phyloP scores from a whole-genome alignment of 2,888 invertebrate species.

The Drosophila meridiana region DNA sequence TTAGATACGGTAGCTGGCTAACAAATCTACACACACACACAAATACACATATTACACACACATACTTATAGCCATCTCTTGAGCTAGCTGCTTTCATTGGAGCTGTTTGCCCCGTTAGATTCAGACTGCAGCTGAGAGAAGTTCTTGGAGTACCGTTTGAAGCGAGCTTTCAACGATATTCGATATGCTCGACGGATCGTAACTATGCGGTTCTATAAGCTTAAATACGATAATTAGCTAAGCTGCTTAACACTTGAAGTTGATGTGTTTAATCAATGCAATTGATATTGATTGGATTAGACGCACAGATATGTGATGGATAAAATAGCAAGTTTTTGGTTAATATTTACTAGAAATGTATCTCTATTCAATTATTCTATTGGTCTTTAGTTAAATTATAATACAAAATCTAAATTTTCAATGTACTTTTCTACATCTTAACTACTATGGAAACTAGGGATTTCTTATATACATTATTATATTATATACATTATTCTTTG shows the following conservation, averaged over 20 bases:
- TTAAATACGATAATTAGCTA: neutral
- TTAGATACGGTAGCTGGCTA: slow-evolving; percentile 64
- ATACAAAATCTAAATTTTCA: neutral
- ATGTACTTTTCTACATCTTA: too few relatives aligned
- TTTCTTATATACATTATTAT: too few relatives aligned
- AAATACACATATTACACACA: neutral
- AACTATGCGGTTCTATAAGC: neutral
- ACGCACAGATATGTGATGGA: neutral
- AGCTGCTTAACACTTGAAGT: slow-evolving; percentile 1
- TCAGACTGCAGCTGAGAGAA: neutral
- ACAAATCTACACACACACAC: slow-evolving; percentile 10
- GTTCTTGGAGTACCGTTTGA: slow-evolving; percentile 23
- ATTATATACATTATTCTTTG: too few relatives aligned
- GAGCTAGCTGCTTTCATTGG: slow-evolving; percentile 35
- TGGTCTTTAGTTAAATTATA: neutral
- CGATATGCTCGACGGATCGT: neutral
- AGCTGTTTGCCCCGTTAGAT: slow-evolving; percentile 28
- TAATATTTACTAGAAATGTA: neutral
- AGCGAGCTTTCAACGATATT: neutral
- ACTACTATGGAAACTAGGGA: too few relatives aligned
- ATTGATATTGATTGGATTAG: neutral
- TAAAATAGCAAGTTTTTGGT: too few relatives aligned
- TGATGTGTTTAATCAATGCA: slow-evolving; percentile 3
- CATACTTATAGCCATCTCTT: neutral
- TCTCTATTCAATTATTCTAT: neutral